Percentiles rank a stretch among this genome's conserved stretches.
Evolutionary conservation across 2,797 vertebrate genomes (phyloP).

Genomic region (Peromyscus aztecus): DNA sequence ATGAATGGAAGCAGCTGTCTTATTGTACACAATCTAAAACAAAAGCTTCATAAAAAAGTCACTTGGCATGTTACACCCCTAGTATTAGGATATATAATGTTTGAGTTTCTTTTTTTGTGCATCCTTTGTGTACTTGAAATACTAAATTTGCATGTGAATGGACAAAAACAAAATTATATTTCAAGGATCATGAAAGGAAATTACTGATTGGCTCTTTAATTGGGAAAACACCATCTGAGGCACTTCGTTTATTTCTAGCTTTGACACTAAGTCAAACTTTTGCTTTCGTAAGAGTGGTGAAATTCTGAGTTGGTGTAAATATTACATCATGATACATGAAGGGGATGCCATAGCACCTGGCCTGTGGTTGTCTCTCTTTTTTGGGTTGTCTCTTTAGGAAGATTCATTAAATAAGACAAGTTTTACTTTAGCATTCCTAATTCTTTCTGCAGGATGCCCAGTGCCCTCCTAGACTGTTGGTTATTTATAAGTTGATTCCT

Average conservation of each 20-base stretch:
- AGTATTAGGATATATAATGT: conserved; percentile 84
- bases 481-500: conserved; percentile 5
- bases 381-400: neutral
- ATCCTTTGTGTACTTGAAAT: conserved; percentile 84
- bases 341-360: conserved; percentile 60
- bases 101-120: conserved; percentile 86
- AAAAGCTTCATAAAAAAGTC: conserved; percentile 81
- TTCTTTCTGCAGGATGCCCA: neutral
- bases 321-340: conserved; percentile 82
- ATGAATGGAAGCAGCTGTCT: conserved; percentile 88
- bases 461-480: neutral
- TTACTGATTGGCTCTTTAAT: conserved; percentile 74
- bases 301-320: conserved; percentile 84
- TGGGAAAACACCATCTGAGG: conserved; percentile 66
- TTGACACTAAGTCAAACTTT: conserved; percentile 76
- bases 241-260: conserved; percentile 80
- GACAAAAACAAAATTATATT: conserved; percentile 83
- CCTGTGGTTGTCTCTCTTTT: conserved; percentile 52
- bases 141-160: conserved; percentile 87
- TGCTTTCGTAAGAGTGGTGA: conserved; percentile 74
- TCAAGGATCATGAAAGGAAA: conserved; percentile 78
- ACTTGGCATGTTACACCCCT: conserved; percentile 81
- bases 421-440: neutral
- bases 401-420: neutral
- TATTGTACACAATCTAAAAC: conserved; percentile 83